phyloP scores from a whole-genome alignment of 1,140 invertebrate genomes.

The Gerris buenoi region DNA sequence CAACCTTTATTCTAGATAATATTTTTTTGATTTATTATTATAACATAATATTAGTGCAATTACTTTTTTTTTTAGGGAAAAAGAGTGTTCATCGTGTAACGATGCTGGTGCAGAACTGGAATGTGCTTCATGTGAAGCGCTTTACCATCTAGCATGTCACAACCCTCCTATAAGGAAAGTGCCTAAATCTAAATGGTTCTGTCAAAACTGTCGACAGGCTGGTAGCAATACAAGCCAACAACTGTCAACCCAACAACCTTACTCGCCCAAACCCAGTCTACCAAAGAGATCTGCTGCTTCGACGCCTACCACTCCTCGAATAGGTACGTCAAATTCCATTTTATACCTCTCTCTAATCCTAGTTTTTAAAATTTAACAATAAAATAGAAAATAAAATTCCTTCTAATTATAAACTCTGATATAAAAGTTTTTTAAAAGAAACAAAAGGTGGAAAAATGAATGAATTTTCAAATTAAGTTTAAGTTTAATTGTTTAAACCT shows the following conservation, averaged over 20 bases:
- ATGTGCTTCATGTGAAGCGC: conserved; percentile 39
- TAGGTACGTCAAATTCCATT: neutral
- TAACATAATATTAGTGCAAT: no score
- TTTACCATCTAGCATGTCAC: conserved; percentile 42
- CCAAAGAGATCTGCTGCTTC: neutral
- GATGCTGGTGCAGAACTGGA: conserved; percentile 37
- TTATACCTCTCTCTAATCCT: no score
- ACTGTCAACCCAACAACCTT: neutral
- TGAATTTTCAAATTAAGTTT: no score
- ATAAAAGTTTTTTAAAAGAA: no score
- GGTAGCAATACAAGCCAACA: neutral
- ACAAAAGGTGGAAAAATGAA: no score
- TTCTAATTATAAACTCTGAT: no score
- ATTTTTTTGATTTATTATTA: no score
- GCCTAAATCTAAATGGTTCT: conserved; percentile 43
- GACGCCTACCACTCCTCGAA: neutral
- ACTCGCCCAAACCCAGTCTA: neutral
- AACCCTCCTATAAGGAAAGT: conserved; percentile 39
- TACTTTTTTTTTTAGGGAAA: no score
- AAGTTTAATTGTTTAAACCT: no score
- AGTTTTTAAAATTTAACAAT: no score
- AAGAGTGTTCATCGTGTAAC: conserved; percentile 33
- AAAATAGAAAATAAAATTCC: no score
- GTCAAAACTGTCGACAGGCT: conserved; percentile 34
- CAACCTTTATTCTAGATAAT: no score